Percentiles rank a stretch among this genome's conserved stretches.
These are phyloP conservation scores for Hyaena hyaena DNA, from an alignment of 2,113 vertebrate genomes.

Conservation along the genomic window DNA sequence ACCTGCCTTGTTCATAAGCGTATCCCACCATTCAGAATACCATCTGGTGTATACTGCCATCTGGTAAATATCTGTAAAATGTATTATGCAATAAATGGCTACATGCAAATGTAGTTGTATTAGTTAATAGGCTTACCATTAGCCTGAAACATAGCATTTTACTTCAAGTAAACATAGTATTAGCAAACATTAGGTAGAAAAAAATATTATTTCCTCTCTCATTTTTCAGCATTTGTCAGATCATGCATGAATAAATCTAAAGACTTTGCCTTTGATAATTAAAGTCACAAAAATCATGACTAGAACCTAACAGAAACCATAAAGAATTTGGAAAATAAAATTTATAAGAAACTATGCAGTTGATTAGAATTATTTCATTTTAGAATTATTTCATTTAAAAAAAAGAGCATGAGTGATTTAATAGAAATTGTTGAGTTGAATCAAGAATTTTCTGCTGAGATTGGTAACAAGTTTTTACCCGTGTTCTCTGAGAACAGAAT, in stretches of 20 bases:
- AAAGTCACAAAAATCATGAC: constrained; percentile 1
- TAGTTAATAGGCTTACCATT: neutral
- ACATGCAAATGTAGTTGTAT: neutral
- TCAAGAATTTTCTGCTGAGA: constrained; percentile 41
- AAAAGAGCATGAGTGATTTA: neutral
- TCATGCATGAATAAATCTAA: neutral
- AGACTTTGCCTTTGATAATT: neutral
- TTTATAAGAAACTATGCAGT: neutral
- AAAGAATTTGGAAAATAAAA: constrained; percentile 31
- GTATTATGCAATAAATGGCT: neutral
- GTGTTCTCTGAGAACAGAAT: constrained; percentile 7
- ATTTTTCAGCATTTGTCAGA: constrained; percentile 39
- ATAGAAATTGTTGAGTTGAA: neutral
- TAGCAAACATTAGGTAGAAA: constrained; percentile 1
- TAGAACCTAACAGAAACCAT: neutral
- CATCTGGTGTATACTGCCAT: neutral
- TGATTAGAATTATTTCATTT: neutral
- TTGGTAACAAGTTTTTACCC: constrained; percentile 5
- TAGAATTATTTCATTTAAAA: neutral
- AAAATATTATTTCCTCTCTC: constrained; percentile 22
- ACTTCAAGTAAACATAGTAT: neutral
- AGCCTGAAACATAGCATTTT: constrained; percentile 18
- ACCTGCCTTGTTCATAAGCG: neutral
- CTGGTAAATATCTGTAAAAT: constrained; percentile 56
- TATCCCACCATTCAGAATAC: constrained; percentile 7